These are phyloP conservation scores for Camarhynchus parvulus DNA, from an alignment of 2,113 vertebrate genomes.

Conservation along the genomic window DNA sequence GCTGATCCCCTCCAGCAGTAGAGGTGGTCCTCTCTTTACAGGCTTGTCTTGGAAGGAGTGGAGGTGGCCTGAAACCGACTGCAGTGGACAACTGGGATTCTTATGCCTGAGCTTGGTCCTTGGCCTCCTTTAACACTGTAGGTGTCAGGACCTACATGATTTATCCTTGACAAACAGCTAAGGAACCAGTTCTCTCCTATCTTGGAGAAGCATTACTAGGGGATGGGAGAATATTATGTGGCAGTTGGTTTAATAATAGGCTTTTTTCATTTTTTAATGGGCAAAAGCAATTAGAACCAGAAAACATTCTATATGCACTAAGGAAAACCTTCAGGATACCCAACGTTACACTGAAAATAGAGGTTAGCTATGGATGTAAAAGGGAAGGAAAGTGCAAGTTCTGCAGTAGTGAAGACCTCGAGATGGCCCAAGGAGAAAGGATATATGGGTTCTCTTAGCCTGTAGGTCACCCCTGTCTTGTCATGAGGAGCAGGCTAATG, in stretches of 20 bases:
- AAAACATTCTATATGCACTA: neutral
- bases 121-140: neutral
- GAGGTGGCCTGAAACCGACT: neutral
- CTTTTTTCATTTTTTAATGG: neutral
- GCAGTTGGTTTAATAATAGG: neutral
- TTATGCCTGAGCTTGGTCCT: neutral
- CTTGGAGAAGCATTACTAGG: neutral
- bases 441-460: neutral
- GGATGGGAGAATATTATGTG: neutral
- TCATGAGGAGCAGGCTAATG: conserved; percentile 25
- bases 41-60: neutral
- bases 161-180: neutral
- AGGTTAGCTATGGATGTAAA: neutral
- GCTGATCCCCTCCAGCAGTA: neutral
- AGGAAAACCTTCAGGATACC: neutral
- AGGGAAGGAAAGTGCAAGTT: neutral
- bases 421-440: neutral
- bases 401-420: neutral
- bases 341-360: neutral
- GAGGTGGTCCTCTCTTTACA: neutral
- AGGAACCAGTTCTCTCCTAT: neutral
- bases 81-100: neutral
- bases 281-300: neutral
- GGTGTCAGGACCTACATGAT: neutral
- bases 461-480: conserved; percentile 18